phyloP scores from a whole-genome alignment of 1,140 invertebrate species.

The Drosophila malerkotliana region DNA sequence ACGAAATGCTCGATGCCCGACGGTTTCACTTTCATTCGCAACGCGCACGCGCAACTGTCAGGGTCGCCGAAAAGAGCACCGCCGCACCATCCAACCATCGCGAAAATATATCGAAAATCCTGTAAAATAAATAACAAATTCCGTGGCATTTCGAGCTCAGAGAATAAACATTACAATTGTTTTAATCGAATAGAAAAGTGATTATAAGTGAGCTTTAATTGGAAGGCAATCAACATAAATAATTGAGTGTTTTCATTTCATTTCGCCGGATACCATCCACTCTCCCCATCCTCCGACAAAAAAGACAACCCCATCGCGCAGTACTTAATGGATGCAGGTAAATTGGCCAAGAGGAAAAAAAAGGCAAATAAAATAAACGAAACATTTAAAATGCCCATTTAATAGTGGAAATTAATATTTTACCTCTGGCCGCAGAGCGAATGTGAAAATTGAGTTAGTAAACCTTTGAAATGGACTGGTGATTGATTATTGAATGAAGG shows the following conservation, averaged over 20 bases:
- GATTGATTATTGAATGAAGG: not conserved
- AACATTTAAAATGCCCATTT: conserved; percentile 46
- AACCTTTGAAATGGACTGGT: conserved; percentile 3
- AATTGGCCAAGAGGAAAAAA: conserved; percentile 21
- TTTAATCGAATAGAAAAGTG: conserved; percentile 46
- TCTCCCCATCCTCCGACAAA: not conserved
- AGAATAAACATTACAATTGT: conserved; percentile 31
- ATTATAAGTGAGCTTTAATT: conserved; percentile 64
- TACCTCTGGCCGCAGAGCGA: conserved; percentile 13
- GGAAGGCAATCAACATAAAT: conserved; percentile 51
- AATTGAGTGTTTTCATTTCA: conserved; percentile 58
- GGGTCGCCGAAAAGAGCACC: conserved; percentile 55
- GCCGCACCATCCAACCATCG: conserved; percentile 17
- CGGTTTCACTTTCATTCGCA: conserved; percentile 83
- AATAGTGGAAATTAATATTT: conserved; percentile 32
- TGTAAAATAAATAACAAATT: not conserved
- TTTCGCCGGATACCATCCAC: conserved; percentile 8
- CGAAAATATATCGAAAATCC: not conserved
- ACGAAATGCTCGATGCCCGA: conserved; percentile 71
- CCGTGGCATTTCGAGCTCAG: conserved; percentile 22
- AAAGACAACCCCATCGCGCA: conserved; percentile 16
- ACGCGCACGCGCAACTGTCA: conserved; percentile 72
- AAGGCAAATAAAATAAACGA: conserved; percentile 13
- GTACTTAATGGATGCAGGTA: conserved; percentile 77
- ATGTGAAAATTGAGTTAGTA: conserved; percentile 33